Conservation (phyloP, 2,888 invertebrate species). For the Amorpha juglandis region DNA sequence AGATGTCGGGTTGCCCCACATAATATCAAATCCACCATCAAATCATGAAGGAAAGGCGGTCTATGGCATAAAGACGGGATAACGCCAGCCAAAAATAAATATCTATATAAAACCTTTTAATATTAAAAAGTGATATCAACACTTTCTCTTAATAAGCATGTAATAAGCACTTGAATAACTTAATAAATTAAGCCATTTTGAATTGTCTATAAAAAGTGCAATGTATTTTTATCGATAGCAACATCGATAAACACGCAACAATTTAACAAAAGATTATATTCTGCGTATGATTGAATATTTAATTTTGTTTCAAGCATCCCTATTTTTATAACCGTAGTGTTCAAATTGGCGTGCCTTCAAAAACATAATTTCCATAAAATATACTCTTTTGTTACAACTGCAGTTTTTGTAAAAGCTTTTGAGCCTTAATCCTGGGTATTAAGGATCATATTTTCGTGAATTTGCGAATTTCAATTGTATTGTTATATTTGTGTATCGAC, state of each 20-base stretch:
- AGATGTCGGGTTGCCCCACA: too few species aligned
- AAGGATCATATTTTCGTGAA: neutral
- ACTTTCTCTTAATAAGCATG: too few species aligned
- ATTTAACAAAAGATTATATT: conserved; percentile 9
- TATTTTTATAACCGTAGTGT: neutral
- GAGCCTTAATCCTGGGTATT: neutral
- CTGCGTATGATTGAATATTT: conserved; percentile 26
- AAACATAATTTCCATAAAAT: neutral
- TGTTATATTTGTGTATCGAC: neutral
- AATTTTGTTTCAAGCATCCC: neutral
- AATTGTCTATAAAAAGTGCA: too few species aligned
- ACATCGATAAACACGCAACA: conserved; percentile 34
- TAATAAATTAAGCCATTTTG: too few species aligned
- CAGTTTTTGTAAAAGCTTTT: neutral
- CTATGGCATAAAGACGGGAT: too few species aligned
- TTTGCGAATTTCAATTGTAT: neutral
- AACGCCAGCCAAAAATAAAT: too few species aligned
- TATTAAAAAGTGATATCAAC: too few species aligned
- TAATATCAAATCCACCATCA: too few species aligned
- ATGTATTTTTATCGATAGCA: neutral
- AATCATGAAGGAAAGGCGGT: too few species aligned
- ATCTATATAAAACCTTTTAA: too few species aligned
- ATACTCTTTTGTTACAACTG: too few species aligned
- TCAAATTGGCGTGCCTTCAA: neutral
- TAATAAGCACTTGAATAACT: too few species aligned